Percentiles rank a stretch among this genome's conserved stretches.
Evolutionary conservation across 2,113 vertebrate species (phyloP).

Genomic region (Sturnira hondurensis): DNA sequence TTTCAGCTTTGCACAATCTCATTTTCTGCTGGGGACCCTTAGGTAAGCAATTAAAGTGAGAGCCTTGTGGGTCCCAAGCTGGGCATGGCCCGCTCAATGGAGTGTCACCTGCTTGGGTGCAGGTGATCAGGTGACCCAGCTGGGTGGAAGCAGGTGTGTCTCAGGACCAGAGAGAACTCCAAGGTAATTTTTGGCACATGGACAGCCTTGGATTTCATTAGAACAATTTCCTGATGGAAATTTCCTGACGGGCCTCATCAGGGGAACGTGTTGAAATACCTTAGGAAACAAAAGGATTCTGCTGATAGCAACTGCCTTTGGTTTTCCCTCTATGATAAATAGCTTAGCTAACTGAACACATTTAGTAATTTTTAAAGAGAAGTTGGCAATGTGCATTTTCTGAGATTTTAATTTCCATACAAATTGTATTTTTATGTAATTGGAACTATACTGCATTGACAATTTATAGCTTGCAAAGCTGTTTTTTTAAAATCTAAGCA

Average conservation of each 20-base stretch:
- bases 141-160: neutral
- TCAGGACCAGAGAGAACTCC: neutral
- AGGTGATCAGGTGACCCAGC: neutral
- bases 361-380: slow-evolving; percentile 28
- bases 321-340: neutral
- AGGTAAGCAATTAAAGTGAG: neutral
- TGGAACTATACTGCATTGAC: neutral
- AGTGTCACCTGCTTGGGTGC: too few relatives aligned
- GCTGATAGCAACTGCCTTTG: neutral
- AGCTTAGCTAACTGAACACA: neutral
- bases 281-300: slow-evolving; percentile 26
- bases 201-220: neutral
- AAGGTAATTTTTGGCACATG: neutral
- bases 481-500: neutral
- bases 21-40: slow-evolving; percentile 36
- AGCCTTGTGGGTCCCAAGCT: neutral
- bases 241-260: slow-evolving; percentile 18
- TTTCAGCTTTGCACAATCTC: slow-evolving; percentile 31
- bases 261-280: neutral
- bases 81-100: slow-evolving; percentile 1
- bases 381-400: slow-evolving; percentile 37
- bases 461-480: slow-evolving; percentile 9
- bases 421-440: neutral
- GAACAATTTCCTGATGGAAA: neutral
- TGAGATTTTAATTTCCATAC: neutral